These are phyloP conservation scores for Pseudomyrmex pallidus DNA, from an alignment of 1,140 invertebrate genomes.

Conservation along the genomic window DNA sequence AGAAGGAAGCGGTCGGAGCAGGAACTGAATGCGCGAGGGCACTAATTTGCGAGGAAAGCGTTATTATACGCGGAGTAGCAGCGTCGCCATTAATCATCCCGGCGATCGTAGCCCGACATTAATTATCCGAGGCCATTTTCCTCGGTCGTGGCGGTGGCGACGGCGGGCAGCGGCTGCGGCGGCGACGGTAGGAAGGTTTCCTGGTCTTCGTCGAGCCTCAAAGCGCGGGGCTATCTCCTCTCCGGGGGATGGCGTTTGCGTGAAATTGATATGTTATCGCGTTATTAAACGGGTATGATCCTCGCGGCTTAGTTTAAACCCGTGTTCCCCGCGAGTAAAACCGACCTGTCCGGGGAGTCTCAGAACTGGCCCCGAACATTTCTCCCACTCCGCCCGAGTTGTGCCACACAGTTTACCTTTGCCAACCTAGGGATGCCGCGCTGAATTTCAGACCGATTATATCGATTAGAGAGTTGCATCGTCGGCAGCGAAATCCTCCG, in stretches of 20 bases:
- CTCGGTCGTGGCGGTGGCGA: conserved; percentile 65
- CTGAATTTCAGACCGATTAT: conserved; percentile 66
- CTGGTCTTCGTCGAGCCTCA: conserved; percentile 65
- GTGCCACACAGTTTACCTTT: conserved; percentile 3
- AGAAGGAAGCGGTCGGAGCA: conserved; percentile 59
- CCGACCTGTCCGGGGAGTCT: conserved; percentile 45
- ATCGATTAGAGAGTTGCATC: conserved; percentile 34
- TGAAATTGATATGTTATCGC: conserved; percentile 83
- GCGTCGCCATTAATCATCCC: conserved; percentile 77
- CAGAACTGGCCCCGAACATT: conserved; percentile 48
- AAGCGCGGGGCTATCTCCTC: conserved; percentile 59
- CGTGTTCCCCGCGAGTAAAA: conserved; percentile 65
- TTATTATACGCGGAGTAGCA: conserved; percentile 75
- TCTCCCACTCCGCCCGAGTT: conserved; percentile 11
- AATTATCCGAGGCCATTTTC: conserved; percentile 82
- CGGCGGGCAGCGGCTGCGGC: conserved; percentile 48
- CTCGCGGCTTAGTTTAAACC: conserved; percentile 75
- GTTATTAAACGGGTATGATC: conserved; percentile 79
- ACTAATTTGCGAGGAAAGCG: conserved; percentile 80
- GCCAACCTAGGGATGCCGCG: neutral
- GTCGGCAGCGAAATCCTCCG: neutral
- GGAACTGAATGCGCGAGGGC: conserved; percentile 71
- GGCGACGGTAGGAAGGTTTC: conserved; percentile 70
- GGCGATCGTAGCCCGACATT: conserved; percentile 79
- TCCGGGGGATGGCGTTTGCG: conserved; percentile 73